These are phyloP conservation scores for Folsomia manolachei DNA, from an alignment of 2,888 invertebrate species.

Conservation along the genomic window DNA sequence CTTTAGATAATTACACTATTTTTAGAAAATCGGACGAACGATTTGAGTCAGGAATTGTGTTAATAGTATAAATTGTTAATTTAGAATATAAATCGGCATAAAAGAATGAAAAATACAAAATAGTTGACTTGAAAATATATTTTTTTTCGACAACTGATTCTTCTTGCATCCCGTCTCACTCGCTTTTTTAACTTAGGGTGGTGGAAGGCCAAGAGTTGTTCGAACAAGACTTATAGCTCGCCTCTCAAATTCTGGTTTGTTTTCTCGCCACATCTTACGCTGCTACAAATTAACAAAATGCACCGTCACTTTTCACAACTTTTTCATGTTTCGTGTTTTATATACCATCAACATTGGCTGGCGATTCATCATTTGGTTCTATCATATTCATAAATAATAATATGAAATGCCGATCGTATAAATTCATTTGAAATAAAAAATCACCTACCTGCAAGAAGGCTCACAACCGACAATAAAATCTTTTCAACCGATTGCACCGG, in stretches of 20 bases:
- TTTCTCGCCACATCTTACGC: conserved; percentile 99
- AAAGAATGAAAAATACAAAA: not conserved
- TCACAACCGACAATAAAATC: conserved; percentile 94
- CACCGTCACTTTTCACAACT: too few relatives aligned
- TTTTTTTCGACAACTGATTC: too few relatives aligned
- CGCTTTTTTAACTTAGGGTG: conserved; percentile 24
- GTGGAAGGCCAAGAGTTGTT: conserved; percentile 77
- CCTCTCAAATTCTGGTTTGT: conserved; percentile 85
- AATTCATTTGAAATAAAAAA: too few relatives aligned
- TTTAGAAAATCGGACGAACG: not conserved
- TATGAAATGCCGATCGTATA: not conserved
- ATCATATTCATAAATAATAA: conserved; percentile 49
- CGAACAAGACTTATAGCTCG: conserved; percentile 89
- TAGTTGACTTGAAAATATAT: not conserved
- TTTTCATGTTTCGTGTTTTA: too few relatives aligned
- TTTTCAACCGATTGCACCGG: conserved; percentile 99
- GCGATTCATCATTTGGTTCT: conserved; percentile 99
- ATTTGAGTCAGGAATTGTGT: not conserved
- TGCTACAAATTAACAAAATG: too few relatives aligned
- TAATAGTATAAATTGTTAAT: not conserved
- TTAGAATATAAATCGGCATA: too few relatives aligned
- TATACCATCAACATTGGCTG: conserved; percentile 98
- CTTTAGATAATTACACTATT: not conserved
- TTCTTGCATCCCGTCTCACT: not conserved
- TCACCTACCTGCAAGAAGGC: conserved; percentile 83